Percentiles rank a stretch among this genome's conserved stretches.
Conservation (phyloP, 2,888 invertebrate genomes). For the Tolmerus cingulatus region DNA sequence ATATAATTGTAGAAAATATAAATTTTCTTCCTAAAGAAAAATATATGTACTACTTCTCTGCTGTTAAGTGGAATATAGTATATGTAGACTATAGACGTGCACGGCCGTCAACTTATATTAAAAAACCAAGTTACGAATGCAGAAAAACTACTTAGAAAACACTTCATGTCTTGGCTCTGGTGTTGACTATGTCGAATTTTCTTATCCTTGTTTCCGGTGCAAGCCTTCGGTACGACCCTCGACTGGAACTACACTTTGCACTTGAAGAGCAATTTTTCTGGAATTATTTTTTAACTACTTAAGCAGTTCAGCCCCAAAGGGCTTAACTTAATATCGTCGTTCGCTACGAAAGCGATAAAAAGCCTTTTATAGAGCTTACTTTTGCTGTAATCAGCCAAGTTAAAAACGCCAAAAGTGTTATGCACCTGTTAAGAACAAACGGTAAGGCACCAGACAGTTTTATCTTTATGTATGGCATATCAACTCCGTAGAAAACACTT, state of each 20-base stretch:
- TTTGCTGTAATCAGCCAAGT: not conserved
- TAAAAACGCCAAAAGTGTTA: not conserved
- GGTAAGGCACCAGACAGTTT: not conserved
- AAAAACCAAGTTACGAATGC: not conserved
- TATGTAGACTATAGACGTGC: too few species aligned
- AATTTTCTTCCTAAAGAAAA: too few species aligned
- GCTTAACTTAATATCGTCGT: not conserved
- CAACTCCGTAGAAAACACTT: not conserved
- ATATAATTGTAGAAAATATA: too few species aligned
- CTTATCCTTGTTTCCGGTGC: not conserved
- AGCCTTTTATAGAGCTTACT: not conserved
- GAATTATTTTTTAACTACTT: not conserved
- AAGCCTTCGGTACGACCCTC: not conserved
- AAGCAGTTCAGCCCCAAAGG: not conserved
- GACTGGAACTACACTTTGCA: not conserved
- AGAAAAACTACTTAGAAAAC: not conserved
- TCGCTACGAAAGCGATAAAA: not conserved
- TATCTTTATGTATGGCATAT: not conserved
- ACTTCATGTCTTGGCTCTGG: not conserved
- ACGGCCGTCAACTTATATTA: too few species aligned
- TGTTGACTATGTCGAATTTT: not conserved
- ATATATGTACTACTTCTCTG: too few species aligned
- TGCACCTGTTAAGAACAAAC: not conserved
- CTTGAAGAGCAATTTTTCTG: not conserved
- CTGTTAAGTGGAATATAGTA: too few species aligned